These are phyloP conservation scores for Tychaedon coryphoeus DNA, from an alignment of 2,113 vertebrate species.

Conservation along the genomic window DNA sequence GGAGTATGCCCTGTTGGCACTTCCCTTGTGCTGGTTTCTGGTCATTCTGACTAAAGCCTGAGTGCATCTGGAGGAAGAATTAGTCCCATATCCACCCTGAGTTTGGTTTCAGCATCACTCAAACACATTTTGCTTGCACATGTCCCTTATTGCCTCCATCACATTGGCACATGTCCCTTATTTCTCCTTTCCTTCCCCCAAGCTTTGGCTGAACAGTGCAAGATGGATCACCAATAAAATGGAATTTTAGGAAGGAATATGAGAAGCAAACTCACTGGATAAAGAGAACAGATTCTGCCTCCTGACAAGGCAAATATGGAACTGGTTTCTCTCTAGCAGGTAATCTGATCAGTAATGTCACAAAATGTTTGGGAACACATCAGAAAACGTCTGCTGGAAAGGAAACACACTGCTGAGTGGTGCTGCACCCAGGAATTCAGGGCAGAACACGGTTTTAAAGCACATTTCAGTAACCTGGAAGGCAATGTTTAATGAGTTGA, in stretches of 20 bases:
- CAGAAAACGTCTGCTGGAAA: background rate
- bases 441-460: background rate
- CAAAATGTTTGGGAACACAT: background rate
- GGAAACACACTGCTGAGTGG: background rate
- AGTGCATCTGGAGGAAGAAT: background rate
- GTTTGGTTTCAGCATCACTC: background rate
- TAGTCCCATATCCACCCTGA: background rate
- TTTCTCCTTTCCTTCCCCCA: background rate
- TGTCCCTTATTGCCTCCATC: background rate
- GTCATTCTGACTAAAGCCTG: background rate
- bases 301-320: background rate
- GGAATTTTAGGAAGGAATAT: background rate
- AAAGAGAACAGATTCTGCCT: background rate
- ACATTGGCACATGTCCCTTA: background rate
- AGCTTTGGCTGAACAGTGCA: background rate
- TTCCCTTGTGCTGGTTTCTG: background rate
- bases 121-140: background rate
- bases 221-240: slow-evolving; percentile 10
- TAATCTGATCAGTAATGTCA: background rate
- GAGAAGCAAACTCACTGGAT: background rate
- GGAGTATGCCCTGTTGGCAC: background rate
- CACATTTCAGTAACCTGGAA: background rate
- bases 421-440: background rate
- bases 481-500: background rate
- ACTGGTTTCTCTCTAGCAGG: background rate